A percentile compares a stretch with the other conserved stretches of the same genome.
Conservation (phyloP, 2,797 vertebrate genomes). For the Acanthurus tractus region DNA sequence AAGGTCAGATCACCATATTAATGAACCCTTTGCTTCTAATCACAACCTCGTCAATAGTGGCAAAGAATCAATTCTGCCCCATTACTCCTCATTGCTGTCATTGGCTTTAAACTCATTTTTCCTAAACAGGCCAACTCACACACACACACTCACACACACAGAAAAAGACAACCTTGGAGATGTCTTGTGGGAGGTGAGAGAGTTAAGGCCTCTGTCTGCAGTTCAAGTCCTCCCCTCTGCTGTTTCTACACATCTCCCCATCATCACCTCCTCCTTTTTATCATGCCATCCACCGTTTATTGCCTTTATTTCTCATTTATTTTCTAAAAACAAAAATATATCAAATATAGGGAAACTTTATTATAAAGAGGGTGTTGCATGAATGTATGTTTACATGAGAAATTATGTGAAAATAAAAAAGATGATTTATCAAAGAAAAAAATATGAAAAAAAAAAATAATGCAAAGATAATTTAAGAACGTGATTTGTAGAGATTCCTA, state of each 20-base stretch:
- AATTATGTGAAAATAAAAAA: slow-evolving; percentile 84
- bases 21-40: slow-evolving; percentile 49
- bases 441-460: slow-evolving; percentile 27
- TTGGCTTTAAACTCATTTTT: slow-evolving; percentile 49
- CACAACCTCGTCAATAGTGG: slow-evolving; percentile 45
- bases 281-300: slow-evolving; percentile 64
- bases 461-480: slow-evolving; percentile 82
- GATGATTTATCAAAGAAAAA: slow-evolving; percentile 75
- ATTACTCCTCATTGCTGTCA: slow-evolving; percentile 44
- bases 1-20: slow-evolving; percentile 55
- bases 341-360: slow-evolving; percentile 89
- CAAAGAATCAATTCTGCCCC: slow-evolving; percentile 54
- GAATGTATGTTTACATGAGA: slow-evolving; percentile 91
- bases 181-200: slow-evolving; percentile 54
- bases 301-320: slow-evolving; percentile 67
- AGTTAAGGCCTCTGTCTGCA: slow-evolving; percentile 49
- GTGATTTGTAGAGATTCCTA: slow-evolving; percentile 83
- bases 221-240: slow-evolving; percentile 63
- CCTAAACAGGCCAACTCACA: slow-evolving; percentile 15
- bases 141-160: slow-evolving; percentile 35
- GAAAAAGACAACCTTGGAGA: slow-evolving; percentile 59
- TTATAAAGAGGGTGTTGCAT: slow-evolving; percentile 91
- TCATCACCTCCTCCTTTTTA: slow-evolving; percentile 58
- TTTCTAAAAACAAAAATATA: slow-evolving; percentile 80
- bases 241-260: slow-evolving; percentile 51